phyloP scores from a whole-genome alignment of 2,888 invertebrate species.

The Alcis repandata region DNA sequence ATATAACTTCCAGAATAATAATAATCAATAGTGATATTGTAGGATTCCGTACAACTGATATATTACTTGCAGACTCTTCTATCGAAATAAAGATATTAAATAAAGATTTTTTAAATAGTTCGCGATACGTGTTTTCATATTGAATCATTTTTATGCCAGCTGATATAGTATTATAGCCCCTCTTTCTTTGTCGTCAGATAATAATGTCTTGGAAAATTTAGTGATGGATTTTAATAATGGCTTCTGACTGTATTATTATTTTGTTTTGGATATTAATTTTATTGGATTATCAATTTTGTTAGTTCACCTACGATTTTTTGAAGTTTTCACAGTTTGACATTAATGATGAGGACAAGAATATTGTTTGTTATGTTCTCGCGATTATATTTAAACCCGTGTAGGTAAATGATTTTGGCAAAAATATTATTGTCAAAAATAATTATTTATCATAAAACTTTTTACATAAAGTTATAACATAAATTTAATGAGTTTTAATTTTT shows the following conservation, averaged over 20 bases:
- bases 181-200: conserved; percentile 37
- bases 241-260: conserved; percentile 34
- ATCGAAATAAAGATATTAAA: conserved; percentile 59
- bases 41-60: conserved; percentile 19
- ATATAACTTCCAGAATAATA: neutral
- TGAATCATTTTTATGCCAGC: conserved; percentile 41
- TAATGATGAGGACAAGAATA: too few species aligned
- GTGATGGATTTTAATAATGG: conserved; percentile 37
- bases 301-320: neutral
- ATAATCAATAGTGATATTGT: neutral
- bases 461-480: too few species aligned
- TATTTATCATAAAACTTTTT: too few species aligned
- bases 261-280: conserved; percentile 33
- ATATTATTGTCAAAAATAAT: too few species aligned
- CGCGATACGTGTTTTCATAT: conserved; percentile 33
- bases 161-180: conserved; percentile 43
- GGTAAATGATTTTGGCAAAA: too few species aligned
- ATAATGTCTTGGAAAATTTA: conserved; percentile 28
- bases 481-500: too few species aligned
- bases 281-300: conserved; percentile 18
- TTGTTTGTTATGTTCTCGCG: too few species aligned
- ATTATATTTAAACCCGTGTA: too few species aligned
- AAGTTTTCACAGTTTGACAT: neutral
- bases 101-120: conserved; percentile 57
- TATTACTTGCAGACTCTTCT: conserved; percentile 35